Conservation (phyloP, 35 echinoderm and acorn worm genomes). For the Ptychodera flava region DNA sequence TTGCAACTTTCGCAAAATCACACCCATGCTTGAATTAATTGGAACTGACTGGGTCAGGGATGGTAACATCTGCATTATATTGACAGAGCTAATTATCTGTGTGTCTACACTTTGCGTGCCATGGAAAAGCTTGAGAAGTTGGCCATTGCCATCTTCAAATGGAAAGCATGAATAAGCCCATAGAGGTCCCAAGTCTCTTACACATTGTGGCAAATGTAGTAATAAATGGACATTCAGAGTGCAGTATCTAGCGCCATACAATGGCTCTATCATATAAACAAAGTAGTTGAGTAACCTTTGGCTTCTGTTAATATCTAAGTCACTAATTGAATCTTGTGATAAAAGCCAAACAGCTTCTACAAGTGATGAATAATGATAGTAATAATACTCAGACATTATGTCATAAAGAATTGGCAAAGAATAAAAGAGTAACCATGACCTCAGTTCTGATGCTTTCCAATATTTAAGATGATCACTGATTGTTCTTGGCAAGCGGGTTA, state of each 20-base stretch:
- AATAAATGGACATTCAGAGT: constrained; percentile 25
- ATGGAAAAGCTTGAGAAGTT: background rate
- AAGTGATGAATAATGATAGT: constrained; percentile 12
- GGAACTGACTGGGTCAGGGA: too few species aligned
- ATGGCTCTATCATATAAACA: constrained; percentile 11
- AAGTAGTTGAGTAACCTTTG: constrained; percentile 17
- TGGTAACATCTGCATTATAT: too few species aligned
- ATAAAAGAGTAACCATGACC: constrained; percentile 34
- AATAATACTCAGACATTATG: constrained; percentile 9
- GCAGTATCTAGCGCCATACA: constrained; percentile 13
- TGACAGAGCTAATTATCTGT: too few species aligned
- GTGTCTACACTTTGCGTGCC: background rate
- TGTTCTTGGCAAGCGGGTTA: constrained; percentile 17
- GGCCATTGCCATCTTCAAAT: background rate
- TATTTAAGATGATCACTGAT: constrained; percentile 5
- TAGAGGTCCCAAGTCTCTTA: constrained; percentile 17
- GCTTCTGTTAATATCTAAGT: background rate
- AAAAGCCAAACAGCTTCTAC: constrained; percentile 22
- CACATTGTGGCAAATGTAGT: constrained; percentile 15
- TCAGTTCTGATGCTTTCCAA: constrained; percentile 31
- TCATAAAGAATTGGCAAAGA: constrained; percentile 7
- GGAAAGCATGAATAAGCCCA: constrained; percentile 4
- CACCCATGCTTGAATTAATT: too few species aligned
- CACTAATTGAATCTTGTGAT: constrained; percentile 5
- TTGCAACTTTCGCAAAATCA: too few species aligned